Conservation (phyloP, 1,140 invertebrate genomes). For the Drosophila asahinai region DNA sequence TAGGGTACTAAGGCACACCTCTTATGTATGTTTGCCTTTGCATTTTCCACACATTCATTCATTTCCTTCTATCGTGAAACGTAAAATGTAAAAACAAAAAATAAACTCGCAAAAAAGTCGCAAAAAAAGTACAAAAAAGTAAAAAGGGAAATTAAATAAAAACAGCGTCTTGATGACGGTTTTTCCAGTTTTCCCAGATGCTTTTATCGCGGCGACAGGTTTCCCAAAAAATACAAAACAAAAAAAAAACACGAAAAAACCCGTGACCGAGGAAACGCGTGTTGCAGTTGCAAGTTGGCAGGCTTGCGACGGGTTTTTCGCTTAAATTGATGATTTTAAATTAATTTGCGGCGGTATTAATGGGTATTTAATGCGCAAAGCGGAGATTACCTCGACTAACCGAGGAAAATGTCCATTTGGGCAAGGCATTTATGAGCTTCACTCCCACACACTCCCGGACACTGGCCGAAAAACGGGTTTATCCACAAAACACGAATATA, state of each 20-base stretch:
- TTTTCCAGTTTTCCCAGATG: slow-evolving; percentile 69
- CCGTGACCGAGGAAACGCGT: slow-evolving; percentile 64
- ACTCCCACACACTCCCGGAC: slow-evolving; percentile 45
- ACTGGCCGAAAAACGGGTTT: slow-evolving; percentile 53
- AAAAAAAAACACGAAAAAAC: slow-evolving; percentile 33
- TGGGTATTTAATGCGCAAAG: slow-evolving; percentile 71
- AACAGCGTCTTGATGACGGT: slow-evolving; percentile 56
- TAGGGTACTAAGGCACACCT: slow-evolving; percentile 43
- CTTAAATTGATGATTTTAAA: slow-evolving; percentile 72
- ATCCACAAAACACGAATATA: slow-evolving; percentile 15
- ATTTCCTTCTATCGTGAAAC: slow-evolving; percentile 78
- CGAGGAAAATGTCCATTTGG: slow-evolving; percentile 51
- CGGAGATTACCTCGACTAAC: slow-evolving; percentile 53
- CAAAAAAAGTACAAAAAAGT: slow-evolving; percentile 26
- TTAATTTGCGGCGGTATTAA: slow-evolving; percentile 73
- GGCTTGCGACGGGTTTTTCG: slow-evolving; percentile 18
- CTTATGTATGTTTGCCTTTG: slow-evolving; percentile 29
- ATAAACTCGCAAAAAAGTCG: background rate
- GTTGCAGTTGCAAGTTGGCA: slow-evolving; percentile 39
- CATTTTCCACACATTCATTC: slow-evolving; percentile 62
- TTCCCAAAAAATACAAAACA: slow-evolving; percentile 34
- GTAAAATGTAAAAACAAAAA: slow-evolving; percentile 50
- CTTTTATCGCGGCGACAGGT: slow-evolving; percentile 67
- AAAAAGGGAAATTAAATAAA: slow-evolving; percentile 60
- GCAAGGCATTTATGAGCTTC: slow-evolving; percentile 52